A percentile compares a stretch with the other conserved stretches of the same genome.
These are phyloP conservation scores for Chromis chromis DNA, from an alignment of 2,797 vertebrate genomes.

Conservation along the genomic window DNA sequence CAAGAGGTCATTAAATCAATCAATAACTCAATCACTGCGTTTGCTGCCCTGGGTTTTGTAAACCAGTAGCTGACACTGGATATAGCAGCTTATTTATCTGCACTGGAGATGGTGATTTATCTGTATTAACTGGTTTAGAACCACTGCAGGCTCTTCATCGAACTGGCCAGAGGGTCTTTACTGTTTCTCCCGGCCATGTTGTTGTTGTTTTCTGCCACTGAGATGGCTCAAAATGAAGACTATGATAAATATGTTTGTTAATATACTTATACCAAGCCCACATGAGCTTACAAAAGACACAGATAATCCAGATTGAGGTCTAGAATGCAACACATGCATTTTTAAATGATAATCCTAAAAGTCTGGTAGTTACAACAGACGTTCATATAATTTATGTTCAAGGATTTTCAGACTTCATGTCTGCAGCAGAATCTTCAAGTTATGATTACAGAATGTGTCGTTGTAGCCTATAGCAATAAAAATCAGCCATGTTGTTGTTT, in stretches of 20 bases:
- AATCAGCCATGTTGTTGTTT: not conserved
- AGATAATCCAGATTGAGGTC: not conserved
- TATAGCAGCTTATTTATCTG: constrained; percentile 22
- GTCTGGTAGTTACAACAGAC: not conserved
- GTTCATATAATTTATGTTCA: not conserved
- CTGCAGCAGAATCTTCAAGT: not conserved
- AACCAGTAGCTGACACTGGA: constrained; percentile 21
- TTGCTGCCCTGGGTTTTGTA: constrained; percentile 27
- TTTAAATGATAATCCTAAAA: not conserved
- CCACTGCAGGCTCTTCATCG: not conserved
- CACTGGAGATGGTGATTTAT: constrained; percentile 5
- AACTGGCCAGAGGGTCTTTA: not conserved
- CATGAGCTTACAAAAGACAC: not conserved
- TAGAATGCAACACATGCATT: not conserved
- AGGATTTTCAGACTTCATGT: not conserved
- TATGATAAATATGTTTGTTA: too few relatives aligned
- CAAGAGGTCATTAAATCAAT: constrained; percentile 46
- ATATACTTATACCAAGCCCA: not conserved
- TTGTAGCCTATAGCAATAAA: too few relatives aligned
- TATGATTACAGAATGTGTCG: not conserved
- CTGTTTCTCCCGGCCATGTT: not conserved
- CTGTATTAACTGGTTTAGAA: not conserved
- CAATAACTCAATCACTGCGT: constrained; percentile 41
- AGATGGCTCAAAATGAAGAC: not conserved
- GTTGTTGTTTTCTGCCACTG: not conserved